phyloP scores from a whole-genome alignment of 2,888 invertebrate species.

The Capitulum mitella region DNA sequence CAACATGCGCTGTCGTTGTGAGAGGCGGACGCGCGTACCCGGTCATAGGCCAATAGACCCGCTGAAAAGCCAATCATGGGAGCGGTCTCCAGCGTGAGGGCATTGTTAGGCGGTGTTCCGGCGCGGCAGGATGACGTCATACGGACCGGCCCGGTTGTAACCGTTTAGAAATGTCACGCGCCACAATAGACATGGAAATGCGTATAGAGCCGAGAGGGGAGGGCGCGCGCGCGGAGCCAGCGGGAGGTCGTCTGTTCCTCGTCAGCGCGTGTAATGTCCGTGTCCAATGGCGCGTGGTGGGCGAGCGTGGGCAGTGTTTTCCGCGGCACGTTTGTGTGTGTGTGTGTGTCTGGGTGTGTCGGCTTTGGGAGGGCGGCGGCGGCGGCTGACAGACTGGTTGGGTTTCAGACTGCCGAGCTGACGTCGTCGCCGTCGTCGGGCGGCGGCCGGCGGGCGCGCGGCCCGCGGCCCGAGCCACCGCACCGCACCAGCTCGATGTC shows the following conservation, averaged over 20 bases:
- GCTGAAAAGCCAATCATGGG: neutral
- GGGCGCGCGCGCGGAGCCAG: neutral
- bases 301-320: no score
- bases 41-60: neutral
- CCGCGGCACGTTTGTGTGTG: no score
- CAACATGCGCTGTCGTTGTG: neutral
- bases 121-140: neutral
- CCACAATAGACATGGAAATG: neutral
- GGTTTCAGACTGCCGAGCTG: slow-evolving; percentile 28
- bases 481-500: slow-evolving; percentile 20
- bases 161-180: neutral
- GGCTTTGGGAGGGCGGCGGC: no score
- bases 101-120: neutral
- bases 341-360: no score
- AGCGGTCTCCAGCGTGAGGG: neutral
- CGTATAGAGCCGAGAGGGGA: neutral
- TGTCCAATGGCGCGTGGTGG: no score
- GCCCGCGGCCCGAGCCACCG: neutral
- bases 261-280: neutral
- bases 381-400: no score
- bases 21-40: neutral
- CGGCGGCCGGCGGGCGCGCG: slow-evolving; percentile 13
- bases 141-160: neutral
- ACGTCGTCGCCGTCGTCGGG: neutral
- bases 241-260: neutral